Evolutionary conservation across 2,888 invertebrate species (phyloP).

Genomic region (Acleris emargana): DNA sequence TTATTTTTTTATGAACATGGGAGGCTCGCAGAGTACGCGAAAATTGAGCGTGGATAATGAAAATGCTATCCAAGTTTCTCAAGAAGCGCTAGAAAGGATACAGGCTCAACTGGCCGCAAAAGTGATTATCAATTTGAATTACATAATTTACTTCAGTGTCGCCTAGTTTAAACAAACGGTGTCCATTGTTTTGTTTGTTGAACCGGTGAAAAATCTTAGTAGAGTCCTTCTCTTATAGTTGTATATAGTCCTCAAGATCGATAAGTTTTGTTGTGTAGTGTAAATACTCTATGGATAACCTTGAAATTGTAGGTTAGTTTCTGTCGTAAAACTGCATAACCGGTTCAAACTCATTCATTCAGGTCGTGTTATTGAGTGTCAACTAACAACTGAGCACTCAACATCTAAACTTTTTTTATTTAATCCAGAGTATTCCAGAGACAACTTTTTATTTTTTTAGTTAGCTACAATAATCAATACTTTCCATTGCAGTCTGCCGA

Average conservation of each 20-base stretch:
- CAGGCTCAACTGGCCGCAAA: slow-evolving; percentile 69
- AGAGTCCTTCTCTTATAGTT: slow-evolving; percentile 10
- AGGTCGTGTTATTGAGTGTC: not conserved
- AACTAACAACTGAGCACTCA: too few relatives aligned
- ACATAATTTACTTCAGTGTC: slow-evolving; percentile 81
- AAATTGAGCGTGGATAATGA: slow-evolving; percentile 79
- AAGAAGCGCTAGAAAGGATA: slow-evolving; percentile 78
- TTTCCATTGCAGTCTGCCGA: slow-evolving; percentile 63
- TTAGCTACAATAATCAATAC: slow-evolving; percentile 32
- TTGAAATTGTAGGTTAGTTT: slow-evolving; percentile 33
- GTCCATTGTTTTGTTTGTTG: slow-evolving; percentile 31
- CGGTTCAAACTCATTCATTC: not conserved
- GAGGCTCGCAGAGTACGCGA: slow-evolving; percentile 82
- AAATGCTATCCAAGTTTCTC: slow-evolving; percentile 78
- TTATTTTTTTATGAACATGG: slow-evolving; percentile 77
- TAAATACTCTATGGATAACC: slow-evolving; percentile 27
- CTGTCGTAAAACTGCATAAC: slow-evolving; percentile 1
- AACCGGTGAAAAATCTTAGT: slow-evolving; percentile 8
- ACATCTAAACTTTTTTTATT: not conserved
- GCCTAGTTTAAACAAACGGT: slow-evolving; percentile 55
- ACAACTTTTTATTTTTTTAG: slow-evolving; percentile 24
- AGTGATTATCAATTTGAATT: slow-evolving; percentile 75
- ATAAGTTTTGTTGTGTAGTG: slow-evolving; percentile 7
- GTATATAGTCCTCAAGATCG: slow-evolving; percentile 2
- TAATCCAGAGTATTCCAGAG: slow-evolving; percentile 40